A percentile compares a stretch with the other conserved stretches of the same genome.
phyloP scores from a whole-genome alignment of 2,888 invertebrate species.

The Cosmia trapezina region DNA sequence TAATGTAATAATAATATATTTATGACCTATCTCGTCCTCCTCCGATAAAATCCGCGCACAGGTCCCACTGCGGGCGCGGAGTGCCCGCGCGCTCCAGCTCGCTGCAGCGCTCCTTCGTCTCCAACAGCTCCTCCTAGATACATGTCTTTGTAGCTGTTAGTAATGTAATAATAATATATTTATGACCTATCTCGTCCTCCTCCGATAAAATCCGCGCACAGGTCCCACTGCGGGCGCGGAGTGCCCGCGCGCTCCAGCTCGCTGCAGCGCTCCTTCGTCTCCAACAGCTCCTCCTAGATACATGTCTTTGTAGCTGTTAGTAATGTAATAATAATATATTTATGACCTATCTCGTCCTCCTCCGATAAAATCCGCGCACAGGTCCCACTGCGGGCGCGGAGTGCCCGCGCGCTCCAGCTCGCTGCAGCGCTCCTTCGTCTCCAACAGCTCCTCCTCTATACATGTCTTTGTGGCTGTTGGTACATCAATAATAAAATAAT shows the following conservation, averaged over 20 bases:
- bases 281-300: too few species aligned
- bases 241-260: constrained; percentile 87
- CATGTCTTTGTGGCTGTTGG: constrained; percentile 75
- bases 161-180: too few species aligned
- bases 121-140: too few species aligned
- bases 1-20: too few species aligned
- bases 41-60: constrained; percentile 87
- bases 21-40: constrained; percentile 83
- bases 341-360: constrained; percentile 83
- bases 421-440: constrained; percentile 83
- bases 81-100: constrained; percentile 87
- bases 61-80: constrained; percentile 87
- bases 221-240: constrained; percentile 87
- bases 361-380: constrained; percentile 87
- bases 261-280: too few species aligned
- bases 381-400: constrained; percentile 87
- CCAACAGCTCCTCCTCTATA: constrained; percentile 81
- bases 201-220: constrained; percentile 87
- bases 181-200: constrained; percentile 83
- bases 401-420: constrained; percentile 87
- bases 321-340: too few species aligned
- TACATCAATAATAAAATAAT: neutral
- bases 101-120: too few species aligned
- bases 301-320: too few species aligned
- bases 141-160: too few species aligned